A percentile compares a stretch with the other conserved stretches of the same genome.
These are phyloP conservation scores for Himalopsyche tibetana DNA, from an alignment of 2,888 invertebrate species.

Conservation along the genomic window DNA sequence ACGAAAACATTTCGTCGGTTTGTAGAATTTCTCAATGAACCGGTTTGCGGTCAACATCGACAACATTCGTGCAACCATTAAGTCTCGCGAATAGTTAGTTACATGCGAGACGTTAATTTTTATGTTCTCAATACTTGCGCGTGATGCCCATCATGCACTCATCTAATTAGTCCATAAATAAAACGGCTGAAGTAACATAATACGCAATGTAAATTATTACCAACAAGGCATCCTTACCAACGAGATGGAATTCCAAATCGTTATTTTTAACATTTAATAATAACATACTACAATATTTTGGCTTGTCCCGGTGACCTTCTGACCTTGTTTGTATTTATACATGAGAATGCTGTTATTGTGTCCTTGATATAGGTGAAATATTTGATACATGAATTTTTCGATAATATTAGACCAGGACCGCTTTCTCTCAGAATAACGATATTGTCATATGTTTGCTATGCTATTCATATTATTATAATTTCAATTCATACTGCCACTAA, in stretches of 20 bases:
- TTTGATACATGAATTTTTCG: too few relatives aligned
- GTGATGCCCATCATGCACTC: slow-evolving; percentile 5
- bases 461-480: too few relatives aligned
- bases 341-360: too few relatives aligned
- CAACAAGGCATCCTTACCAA: not conserved
- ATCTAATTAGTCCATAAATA: not conserved
- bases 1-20: not conserved
- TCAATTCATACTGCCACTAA: too few relatives aligned
- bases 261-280: not conserved
- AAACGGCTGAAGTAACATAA: not conserved
- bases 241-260: not conserved
- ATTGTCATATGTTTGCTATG: too few relatives aligned
- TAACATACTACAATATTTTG: not conserved
- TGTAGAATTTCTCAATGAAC: not conserved
- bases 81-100: not conserved
- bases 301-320: not conserved
- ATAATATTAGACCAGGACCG: too few relatives aligned
- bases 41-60: not conserved
- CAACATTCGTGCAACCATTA: not conserved
- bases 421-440: too few relatives aligned
- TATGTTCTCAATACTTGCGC: not conserved
- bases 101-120: not conserved
- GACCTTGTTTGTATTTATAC: not conserved
- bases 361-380: too few relatives aligned
- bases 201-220: not conserved